Conservation (phyloP, 2,888 invertebrate species). For the Hydrotaea cyrtoneurina region DNA sequence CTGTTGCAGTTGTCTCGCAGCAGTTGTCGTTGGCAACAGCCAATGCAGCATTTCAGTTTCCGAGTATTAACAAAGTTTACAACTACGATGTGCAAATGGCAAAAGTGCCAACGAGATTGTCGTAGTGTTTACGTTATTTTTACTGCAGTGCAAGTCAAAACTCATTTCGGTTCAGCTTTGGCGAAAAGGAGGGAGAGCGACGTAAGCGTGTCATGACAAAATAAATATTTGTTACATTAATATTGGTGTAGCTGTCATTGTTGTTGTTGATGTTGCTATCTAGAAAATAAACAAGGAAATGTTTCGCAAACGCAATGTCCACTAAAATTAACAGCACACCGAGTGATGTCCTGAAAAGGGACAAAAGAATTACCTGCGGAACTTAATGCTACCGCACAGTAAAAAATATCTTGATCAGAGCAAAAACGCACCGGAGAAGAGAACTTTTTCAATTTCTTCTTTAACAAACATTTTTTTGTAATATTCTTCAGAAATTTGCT, state of each 20-base stretch:
- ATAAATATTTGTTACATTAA: constrained; percentile 10
- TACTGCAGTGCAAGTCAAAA: constrained; percentile 13
- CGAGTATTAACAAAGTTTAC: constrained; percentile 8
- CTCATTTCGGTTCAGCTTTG: background rate
- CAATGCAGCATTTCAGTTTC: background rate
- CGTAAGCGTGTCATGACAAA: background rate
- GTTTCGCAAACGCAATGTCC: background rate
- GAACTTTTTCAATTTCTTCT: too few species aligned
- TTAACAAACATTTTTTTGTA: too few species aligned
- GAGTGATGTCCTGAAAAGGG: too few species aligned
- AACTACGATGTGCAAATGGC: constrained; percentile 21
- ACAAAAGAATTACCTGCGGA: too few species aligned
- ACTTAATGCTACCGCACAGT: too few species aligned
- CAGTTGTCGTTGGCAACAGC: background rate
- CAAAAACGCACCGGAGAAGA: too few species aligned
- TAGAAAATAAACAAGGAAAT: background rate
- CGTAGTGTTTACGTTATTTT: background rate
- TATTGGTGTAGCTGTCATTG: too few species aligned
- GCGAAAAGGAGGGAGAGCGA: background rate
- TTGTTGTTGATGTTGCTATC: background rate
- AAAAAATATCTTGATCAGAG: too few species aligned
- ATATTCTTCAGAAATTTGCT: too few species aligned
- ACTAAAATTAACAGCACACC: background rate
- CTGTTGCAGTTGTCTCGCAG: background rate
- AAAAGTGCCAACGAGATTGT: constrained; percentile 22